These are phyloP conservation scores for Tenodera sinensis DNA, from an alignment of 2,888 invertebrate species.

Conservation along the genomic window DNA sequence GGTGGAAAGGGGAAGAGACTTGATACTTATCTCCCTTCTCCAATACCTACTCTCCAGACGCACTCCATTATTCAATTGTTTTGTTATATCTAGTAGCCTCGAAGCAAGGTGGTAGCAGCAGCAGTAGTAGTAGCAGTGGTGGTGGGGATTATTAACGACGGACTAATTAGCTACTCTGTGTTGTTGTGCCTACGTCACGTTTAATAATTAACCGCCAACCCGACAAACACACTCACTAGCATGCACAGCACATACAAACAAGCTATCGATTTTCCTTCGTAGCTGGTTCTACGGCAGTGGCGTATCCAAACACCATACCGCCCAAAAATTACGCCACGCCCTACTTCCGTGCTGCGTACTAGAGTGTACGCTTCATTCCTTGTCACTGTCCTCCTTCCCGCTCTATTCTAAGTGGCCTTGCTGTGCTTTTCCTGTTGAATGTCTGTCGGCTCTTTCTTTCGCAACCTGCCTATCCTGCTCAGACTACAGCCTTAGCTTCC, in stretches of 20 bases:
- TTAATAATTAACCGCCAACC: conserved; percentile 18
- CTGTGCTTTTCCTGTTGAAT: neutral
- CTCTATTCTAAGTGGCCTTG: neutral
- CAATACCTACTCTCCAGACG: conserved; percentile 12
- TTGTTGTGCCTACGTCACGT: conserved; percentile 17
- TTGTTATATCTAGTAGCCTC: conserved; percentile 18
- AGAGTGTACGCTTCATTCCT: neutral
- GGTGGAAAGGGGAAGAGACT: neutral
- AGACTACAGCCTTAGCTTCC: too few relatives aligned
- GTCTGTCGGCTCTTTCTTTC: neutral
- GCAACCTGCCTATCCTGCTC: neutral
- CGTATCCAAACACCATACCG: neutral
- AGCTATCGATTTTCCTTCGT: neutral
- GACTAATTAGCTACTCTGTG: conserved; percentile 18
- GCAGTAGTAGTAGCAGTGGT: neutral
- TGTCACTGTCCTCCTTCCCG: neutral
- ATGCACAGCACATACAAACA: conserved; percentile 11
- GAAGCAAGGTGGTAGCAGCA: conserved; percentile 1
- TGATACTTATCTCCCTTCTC: conserved; percentile 4
- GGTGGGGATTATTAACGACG: conserved; percentile 15
- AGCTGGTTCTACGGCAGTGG: neutral
- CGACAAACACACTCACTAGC: conserved; percentile 12
- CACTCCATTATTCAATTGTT: conserved; percentile 26
- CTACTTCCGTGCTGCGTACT: neutral
- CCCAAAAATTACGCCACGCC: neutral